Evolutionary conservation across 2,797 vertebrate species (phyloP).

Genomic region (Crypturellus tataupa): DNA sequence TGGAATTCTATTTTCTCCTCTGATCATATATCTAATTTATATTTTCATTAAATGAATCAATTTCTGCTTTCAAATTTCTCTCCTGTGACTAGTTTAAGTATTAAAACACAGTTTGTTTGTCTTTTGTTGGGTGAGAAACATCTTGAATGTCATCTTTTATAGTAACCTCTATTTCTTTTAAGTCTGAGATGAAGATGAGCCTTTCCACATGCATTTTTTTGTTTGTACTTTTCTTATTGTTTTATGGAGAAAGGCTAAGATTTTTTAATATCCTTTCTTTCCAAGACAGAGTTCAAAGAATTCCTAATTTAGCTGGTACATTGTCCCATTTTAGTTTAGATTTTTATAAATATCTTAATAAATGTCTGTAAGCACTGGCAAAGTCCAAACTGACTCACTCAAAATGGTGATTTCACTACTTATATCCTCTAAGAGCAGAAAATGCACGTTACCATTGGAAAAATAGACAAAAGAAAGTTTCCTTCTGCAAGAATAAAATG

Average conservation of each 20-base stretch:
- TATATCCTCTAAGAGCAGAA: not conserved
- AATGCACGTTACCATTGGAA: not conserved
- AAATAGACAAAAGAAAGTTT: not conserved
- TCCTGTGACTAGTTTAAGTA: not conserved
- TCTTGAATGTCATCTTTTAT: not conserved
- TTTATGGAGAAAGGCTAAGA: not conserved
- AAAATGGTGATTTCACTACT: not conserved
- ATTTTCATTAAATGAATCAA: not conserved
- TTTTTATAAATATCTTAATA: not conserved
- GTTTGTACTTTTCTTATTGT: not conserved
- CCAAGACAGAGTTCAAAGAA: not conserved
- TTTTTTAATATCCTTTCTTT: not conserved
- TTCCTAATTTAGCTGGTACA: not conserved
- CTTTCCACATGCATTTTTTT: not conserved
- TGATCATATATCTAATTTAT: not conserved
- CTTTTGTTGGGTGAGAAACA: not conserved
- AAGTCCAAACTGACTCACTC: not conserved
- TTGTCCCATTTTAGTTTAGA: not conserved
- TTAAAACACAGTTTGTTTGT: not conserved
- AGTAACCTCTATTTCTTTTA: rapidly evolving
- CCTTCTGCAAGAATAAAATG: not conserved
- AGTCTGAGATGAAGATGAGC: not conserved
- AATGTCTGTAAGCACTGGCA: not conserved
- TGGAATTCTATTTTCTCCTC: not conserved
- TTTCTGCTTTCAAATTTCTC: not conserved